Evolutionary conservation across 2,113 vertebrate species (phyloP).

Genomic region (Charina bottae): DNA sequence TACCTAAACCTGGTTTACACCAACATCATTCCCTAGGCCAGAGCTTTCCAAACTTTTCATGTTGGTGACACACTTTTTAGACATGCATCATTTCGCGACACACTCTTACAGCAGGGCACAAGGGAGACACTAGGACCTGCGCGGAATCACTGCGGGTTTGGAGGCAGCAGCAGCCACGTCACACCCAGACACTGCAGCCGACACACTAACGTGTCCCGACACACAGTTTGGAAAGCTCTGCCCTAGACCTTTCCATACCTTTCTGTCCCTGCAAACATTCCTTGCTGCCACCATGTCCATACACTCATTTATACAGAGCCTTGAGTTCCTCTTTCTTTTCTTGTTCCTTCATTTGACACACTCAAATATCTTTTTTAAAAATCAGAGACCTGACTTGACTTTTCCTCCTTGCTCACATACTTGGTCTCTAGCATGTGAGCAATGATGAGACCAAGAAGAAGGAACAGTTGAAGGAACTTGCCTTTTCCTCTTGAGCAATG

Average conservation of each 20-base stretch:
- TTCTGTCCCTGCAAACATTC: neutral
- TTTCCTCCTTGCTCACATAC: neutral
- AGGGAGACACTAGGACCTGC: too few species aligned
- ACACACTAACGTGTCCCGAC: too few species aligned
- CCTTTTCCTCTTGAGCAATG: neutral
- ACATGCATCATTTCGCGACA: too few species aligned
- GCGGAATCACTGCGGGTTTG: too few species aligned
- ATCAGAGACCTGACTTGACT: neutral
- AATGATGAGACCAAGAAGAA: neutral
- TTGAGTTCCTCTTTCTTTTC: neutral
- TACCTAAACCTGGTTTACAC: neutral
- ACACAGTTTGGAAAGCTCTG: too few species aligned
- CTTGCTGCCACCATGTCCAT: neutral
- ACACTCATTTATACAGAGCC: neutral
- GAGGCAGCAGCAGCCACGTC: too few species aligned
- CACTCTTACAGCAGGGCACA: too few species aligned
- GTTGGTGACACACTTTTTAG: too few species aligned
- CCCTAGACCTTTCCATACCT: neutral
- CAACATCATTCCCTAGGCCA: too few species aligned
- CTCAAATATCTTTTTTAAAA: neutral
- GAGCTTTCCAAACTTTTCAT: too few species aligned
- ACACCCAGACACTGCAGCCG: too few species aligned
- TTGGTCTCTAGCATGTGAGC: neutral
- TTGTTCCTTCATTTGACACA: neutral
- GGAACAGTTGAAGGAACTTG: neutral